Evolutionary conservation across 2,113 vertebrate genomes (phyloP), one percentile per base, ranked within the genome.

Genomic region (Xerus inauris): DNA sequence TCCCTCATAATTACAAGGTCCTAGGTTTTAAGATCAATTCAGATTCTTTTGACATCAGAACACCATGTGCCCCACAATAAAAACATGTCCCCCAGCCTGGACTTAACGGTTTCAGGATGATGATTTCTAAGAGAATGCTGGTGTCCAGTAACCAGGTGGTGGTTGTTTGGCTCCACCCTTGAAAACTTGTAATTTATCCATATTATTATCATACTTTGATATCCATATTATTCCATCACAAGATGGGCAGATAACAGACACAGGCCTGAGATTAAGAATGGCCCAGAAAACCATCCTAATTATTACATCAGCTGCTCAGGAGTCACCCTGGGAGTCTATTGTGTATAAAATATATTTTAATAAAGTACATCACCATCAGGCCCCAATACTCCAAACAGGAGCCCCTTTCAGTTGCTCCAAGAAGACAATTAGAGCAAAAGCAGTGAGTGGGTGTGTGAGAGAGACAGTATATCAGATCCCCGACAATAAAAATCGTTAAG

Each of bases 71-170:
- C 83, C 89, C 64, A 49, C 91, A 86, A 90, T n/a, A 67, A 87
- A 92, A 82, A 17, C 42, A 72, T 1, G 3, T 91, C 82, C 83
- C 69, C 83, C 69, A 72, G 79, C 47, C 51, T 73, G 81, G 73
- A 62, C 82, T 77, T 91, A 89, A 89, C 90, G 84, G 64, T 94
- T 95, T 51, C 4, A 47, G 82, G 92, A 91, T 93, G 85, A 67
- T 16, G 59, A 89, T 94, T 97, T 93, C 89, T 72, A 93, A 89
- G 69, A 87, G 69, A 87, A 95, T 91, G 40, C 87, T 87, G 95
- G 79, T 49, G 73, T 87, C 62, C 64, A n/a, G 62, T 93, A 79
- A 94, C 92, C 64, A 86, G 54, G 47, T 26, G 51, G 86, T 40
- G 57, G 22, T 38, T 51, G 42, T 51, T 76, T 89, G 87, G 67